Base-by-base conservation (phyloP, 92 coral and sea anemone genomes). In the Parazoanthus darwini region DNA sequence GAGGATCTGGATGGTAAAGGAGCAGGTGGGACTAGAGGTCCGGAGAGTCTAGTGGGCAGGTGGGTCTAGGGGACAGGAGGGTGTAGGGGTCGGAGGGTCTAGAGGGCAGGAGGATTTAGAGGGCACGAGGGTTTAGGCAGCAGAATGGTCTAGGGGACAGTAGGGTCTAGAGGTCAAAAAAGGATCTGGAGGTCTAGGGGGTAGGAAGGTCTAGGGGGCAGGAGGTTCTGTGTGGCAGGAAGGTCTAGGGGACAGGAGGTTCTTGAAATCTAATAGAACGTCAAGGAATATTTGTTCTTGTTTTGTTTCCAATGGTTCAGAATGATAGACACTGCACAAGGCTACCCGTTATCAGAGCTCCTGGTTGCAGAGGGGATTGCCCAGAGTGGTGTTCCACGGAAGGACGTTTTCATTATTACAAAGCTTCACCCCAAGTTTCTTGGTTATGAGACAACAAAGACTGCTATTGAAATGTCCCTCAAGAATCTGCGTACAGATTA, bases 321-420 rank as follows among this genome's bases (percentile, higher is more conserved):
- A 89, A 56, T 97, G 88, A 91, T 97, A 58, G 99, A 97, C 83
- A 95, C 99, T 4, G 99, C 99, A 10, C 99, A 97, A 79, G 96
- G 95, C 0, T 97, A 97, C 86, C 94, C 92, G 13, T 78, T 36
- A 87, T 95, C 98, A 0, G 99, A 97, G 89, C 86, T 88, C 36
- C 89, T 84, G 50, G 90, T 97, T 8, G 98, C 94, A 20, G 91
- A 96, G 70, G 99, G 96, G 1, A 95, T 97, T 81, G 79, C 81
- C 44, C 90, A 95, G 89, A 94, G 99, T 78, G 95, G 89, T 33
- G 89, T 97, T 42, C 93, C 96, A 11, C 92, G 98, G 42, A 81
- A 89, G 35, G 98, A 97, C 35, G 84, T 97, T 56, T 95, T 96
- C 66, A 95, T 97, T 56, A 92, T 97, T 50, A 95, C 98, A 46